Conservation (phyloP, 2,888 invertebrate genomes). For the Dromius quadrimaculatus region DNA sequence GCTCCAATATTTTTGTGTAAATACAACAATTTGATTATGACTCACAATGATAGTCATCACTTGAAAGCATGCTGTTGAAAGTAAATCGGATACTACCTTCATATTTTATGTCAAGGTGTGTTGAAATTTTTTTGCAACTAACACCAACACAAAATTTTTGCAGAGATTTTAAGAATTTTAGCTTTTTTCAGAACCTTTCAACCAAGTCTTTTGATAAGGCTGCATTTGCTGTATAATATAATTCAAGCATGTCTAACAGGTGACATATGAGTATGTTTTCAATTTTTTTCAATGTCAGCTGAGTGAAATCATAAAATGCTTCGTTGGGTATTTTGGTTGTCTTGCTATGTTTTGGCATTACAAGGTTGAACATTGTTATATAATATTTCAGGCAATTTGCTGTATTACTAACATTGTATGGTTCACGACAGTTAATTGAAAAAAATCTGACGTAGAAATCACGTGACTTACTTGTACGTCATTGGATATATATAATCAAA, state of each 20-base stretch:
- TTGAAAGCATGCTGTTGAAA: constrained; percentile 22
- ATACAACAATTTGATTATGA: no score
- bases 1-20: no score
- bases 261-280: constrained; percentile 23
- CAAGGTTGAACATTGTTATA: constrained; percentile 31
- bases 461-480: no score
- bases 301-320: constrained; percentile 37
- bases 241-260: constrained; percentile 26
- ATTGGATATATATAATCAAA: no score
- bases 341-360: constrained; percentile 6
- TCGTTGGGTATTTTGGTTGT: constrained; percentile 33
- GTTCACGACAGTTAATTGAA: no score
- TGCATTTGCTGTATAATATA: constrained; percentile 33
- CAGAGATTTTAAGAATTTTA: neutral
- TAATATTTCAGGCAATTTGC: no score
- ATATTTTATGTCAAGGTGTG: constrained; percentile 35
- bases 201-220: constrained; percentile 4
- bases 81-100: constrained; percentile 23
- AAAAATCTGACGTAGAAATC: no score
- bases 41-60: constrained; percentile 9
- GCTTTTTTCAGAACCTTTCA: constrained; percentile 1
- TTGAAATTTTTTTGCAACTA: constrained; percentile 16
- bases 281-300: constrained; percentile 26
- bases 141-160: neutral
- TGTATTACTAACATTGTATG: no score